Evolutionary conservation across 2,888 invertebrate species (phyloP), one percentile per base, ranked within the genome.

Genomic region (Horisme vitalbata): DNA sequence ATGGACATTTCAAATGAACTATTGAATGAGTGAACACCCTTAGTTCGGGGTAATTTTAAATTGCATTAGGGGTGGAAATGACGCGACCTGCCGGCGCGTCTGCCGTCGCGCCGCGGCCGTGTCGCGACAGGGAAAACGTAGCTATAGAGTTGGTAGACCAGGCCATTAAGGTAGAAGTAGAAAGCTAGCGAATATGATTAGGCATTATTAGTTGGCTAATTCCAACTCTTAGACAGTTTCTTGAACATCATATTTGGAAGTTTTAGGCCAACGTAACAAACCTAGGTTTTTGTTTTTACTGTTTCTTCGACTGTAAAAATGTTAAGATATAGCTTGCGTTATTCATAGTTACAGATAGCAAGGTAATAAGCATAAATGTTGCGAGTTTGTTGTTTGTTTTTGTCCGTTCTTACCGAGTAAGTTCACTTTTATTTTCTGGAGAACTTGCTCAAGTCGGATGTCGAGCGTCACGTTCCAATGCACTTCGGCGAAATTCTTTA

Each of bases 41-140:
- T 59, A 59, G 66, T 77, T 71, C 73, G 61, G 65, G 68, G 80
- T 81, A 79, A 82, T 84, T 82, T 79, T 59, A 78, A 82, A 84
- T 83, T 83, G 78, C 79, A 70, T 60, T 65, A 63, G 76, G 78
- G 78, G 68, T 65, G 65, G 61, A 45, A 58, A 41, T 55, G 71
- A 50, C 74, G 65, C 75, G 76, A 51, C 57, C 27, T 65, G 62
- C 46, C 61, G 65, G 47, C 59, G 65, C n/a, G 35, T 8, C 2
- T n/a, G 63, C 56, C 64, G 39, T 15, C 41, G 63, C 59, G 57
- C 41, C 59, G 59, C 46, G 46, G 51, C 48, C 61, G 34, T 55
- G 67, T 27, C 66, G 70, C 59, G 76, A 62, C 57, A 52, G 45
- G 31, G 41, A 41, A 43, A 26, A 37, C 4, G 36, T 36, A 41